Evolutionary conservation across 2,797 vertebrate species (phyloP), one percentile per base, ranked within the genome.

Genomic region (Pterois miles): DNA sequence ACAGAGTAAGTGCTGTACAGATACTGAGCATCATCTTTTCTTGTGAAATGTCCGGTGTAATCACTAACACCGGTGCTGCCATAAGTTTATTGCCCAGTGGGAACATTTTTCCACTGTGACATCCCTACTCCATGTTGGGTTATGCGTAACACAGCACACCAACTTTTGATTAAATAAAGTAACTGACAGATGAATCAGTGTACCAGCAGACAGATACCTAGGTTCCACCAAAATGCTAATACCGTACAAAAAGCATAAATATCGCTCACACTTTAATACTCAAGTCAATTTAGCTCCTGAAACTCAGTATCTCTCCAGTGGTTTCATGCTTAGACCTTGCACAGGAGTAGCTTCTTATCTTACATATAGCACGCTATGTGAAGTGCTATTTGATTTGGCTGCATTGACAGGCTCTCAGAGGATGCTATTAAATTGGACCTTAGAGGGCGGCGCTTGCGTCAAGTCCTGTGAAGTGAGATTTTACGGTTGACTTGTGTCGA

Each of bases 391-490:
- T 34, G 57, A 76, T 54, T 50, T 34, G 65, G 71, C 63, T 70
- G 60, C 79, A 74, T n/a, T 16, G 56, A 76, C 68, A n/a, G 48
- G 25, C 43, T 86, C 85, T 74, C 68, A 31, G 57, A 85, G 70
- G 81, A 66, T 31, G 62, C 52, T 73, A 64, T 85, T 76, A 82
- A 82, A 91, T 81, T 71, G 91, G 86, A 88, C 86, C 82, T 87
- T 9, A 62, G 84, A 79, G 83, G 77, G 77, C n/a, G 58, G 23
- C 22, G 43, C 53, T 69, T 48, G 34, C 38, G 25, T 69, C 52
- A 8, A 76, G 69, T 65, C 60, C 69, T 36, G 79, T 60, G 70
- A 81, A 87, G 86, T 71, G 59, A 85, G 76, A 73, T 91, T 89
- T 91, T 87, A 86, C 27, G 40, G 83, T 71, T 46, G 79, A 86